Conservation (phyloP, 2,888 invertebrate genomes). For the Azorinus chamasolen region DNA sequence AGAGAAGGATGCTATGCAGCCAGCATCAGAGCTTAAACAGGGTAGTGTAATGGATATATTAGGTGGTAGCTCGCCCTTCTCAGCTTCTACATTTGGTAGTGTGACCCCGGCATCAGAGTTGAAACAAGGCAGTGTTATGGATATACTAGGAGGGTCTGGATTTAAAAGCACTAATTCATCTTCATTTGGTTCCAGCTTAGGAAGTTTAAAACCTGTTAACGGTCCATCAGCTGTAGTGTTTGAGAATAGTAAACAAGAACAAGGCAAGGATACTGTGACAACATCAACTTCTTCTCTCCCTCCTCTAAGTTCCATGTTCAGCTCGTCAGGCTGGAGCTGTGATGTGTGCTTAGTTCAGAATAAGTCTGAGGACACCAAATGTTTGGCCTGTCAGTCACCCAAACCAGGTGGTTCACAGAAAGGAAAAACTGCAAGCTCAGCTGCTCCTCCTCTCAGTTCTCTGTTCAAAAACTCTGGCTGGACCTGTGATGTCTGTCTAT, state of each 20-base stretch:
- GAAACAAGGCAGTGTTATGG: conserved; percentile 83
- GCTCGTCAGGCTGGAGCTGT: conserved; percentile 75
- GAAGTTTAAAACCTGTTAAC: too few species aligned
- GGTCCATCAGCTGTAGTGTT: too few species aligned
- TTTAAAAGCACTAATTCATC: too few species aligned
- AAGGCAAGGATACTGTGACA: too few species aligned
- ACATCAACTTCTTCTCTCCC: too few species aligned
- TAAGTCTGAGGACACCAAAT: conserved; percentile 68
- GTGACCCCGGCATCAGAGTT: conserved; percentile 71
- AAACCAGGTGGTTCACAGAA: conserved; percentile 70
- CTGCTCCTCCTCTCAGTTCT: conserved; percentile 10
- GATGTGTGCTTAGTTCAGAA: conserved; percentile 78
- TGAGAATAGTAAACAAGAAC: too few species aligned
- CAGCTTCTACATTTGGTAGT: conserved; percentile 17
- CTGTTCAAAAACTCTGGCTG: conserved; percentile 74
- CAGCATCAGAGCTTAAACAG: conserved; percentile 73
- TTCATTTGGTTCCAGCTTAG: too few species aligned
- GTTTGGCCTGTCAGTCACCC: conserved; percentile 82
- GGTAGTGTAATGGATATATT: conserved; percentile 84
- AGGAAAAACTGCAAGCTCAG: background rate
- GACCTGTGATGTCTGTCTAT: conserved; percentile 79
- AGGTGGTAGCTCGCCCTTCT: conserved; percentile 50
- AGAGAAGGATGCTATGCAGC: conserved; percentile 43
- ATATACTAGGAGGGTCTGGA: conserved; percentile 71
- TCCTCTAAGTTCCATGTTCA: conserved; percentile 7